phyloP scores from a whole-genome alignment of 2,797 vertebrate species.

The Sciurus carolinensis region DNA sequence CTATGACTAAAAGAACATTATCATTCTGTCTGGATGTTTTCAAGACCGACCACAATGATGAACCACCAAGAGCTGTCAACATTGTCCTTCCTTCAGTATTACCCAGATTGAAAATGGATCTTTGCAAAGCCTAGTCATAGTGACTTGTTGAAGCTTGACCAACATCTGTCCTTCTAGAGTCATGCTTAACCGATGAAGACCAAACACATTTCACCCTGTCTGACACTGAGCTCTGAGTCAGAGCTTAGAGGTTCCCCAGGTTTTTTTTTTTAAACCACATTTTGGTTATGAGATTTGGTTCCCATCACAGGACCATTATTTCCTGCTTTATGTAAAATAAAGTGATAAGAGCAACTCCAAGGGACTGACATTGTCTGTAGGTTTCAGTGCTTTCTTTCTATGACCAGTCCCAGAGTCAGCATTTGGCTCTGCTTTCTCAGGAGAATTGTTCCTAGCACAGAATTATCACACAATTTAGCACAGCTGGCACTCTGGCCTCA shows the following conservation, averaged over 20 bases:
- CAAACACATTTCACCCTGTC: neutral
- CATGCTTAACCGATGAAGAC: neutral
- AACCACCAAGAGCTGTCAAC: conserved; percentile 81
- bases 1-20: conserved; percentile 73
- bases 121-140: neutral
- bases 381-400: conserved; percentile 11
- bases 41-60: conserved; percentile 38
- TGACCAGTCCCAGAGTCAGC: neutral
- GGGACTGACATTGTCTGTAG: neutral
- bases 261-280: neutral
- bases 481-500: conserved; percentile 52
- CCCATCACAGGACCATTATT: neutral
- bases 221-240: neutral
- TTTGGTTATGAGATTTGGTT: neutral
- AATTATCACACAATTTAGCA: conserved; percentile 72
- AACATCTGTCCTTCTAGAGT: neutral
- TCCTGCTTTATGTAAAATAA: neutral
- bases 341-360: neutral
- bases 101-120: conserved; percentile 79
- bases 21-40: conserved; percentile 75
- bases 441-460: conserved; percentile 43
- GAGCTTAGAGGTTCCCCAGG: neutral
- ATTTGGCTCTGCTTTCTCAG: conserved; percentile 1
- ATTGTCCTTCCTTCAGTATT: conserved; percentile 64
- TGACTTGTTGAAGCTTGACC: neutral